Base-by-base conservation (phyloP, 2,888 invertebrate species). In the Carterocephalus palaemon region DNA sequence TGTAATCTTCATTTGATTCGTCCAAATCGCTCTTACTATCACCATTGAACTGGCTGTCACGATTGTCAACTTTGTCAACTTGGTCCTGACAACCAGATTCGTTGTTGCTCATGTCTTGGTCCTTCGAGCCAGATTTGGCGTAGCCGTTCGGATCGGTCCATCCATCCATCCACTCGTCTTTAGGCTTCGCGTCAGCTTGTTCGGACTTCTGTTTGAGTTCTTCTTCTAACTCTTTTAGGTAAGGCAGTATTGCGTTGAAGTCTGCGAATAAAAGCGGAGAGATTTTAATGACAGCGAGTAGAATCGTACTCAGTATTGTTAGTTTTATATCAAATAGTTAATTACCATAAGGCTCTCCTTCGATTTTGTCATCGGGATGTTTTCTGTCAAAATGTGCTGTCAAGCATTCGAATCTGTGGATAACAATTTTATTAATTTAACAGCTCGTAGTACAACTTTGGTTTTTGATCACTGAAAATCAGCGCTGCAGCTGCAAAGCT, bases 191-290 rank as follows among this genome's bases (percentile, higher is more conserved):
- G 2, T 55, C 53, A 0, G 46, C 41, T 4, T 53, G 53, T 1
- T 64, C 69, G 0, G 64, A 29, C 12, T 75, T 72, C 9, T 64
- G 53, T 1, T 58, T 58, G 0, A 84, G 38, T 23, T 84, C 75
- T 0, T 80, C 80, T 23, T 84, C 83, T 0, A 85, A 8, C 22
- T 85, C 85, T 34, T 81, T 83, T 2, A 86, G 49, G 48, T 86
- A 86, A 0, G 85, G 85, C 17, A 86, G 42, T 31, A 86, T 86
- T 0, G 81, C 82, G 53, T 84, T 82, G 64, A 80, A 86, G 49
- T 86, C 85, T 85, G 56, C 5, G 9, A 33, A 33, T 5, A 49
- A 47, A 1, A 9, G 24, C 24, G 16, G 2, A 56, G 56, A 46
- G 3, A 23, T 31, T 3, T n/a, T 6, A 29, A 32, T 19, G 19